These are phyloP conservation scores for Lampropteryx suffumata DNA, from an alignment of 2,888 invertebrate genomes.

Conservation along the genomic window DNA sequence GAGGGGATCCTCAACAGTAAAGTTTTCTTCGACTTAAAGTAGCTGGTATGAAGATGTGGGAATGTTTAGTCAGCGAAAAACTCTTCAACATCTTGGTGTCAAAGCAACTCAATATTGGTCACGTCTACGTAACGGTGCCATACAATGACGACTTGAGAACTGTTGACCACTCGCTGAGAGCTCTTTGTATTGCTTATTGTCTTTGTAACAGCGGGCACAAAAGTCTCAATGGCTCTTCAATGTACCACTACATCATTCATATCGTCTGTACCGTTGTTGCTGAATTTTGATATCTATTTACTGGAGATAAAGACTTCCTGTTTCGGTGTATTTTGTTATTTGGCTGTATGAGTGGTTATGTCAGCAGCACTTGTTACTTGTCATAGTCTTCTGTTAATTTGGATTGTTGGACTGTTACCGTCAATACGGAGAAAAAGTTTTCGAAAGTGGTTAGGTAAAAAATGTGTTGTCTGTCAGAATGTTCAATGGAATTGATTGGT, in stretches of 20 bases:
- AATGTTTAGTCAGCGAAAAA: slow-evolving; percentile 24
- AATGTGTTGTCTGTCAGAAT: slow-evolving; percentile 42
- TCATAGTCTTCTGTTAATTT: slow-evolving; percentile 80
- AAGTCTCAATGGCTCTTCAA: slow-evolving; percentile 62
- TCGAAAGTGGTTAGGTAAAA: slow-evolving; percentile 54
- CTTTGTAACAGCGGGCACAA: slow-evolving; percentile 66
- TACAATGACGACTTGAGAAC: slow-evolving; percentile 56
- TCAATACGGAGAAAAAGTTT: slow-evolving; percentile 63
- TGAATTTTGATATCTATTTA: slow-evolving; percentile 39
- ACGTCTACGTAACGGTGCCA: slow-evolving; percentile 57
- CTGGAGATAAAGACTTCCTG: slow-evolving; percentile 32
- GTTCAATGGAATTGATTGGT: slow-evolving; percentile 52
- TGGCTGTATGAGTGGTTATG: slow-evolving; percentile 41
- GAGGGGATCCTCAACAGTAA: too few species aligned
- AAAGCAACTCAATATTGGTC: slow-evolving; percentile 38
- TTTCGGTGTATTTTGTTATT: slow-evolving; percentile 1
- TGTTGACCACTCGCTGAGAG: slow-evolving; percentile 72
- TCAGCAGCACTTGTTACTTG: slow-evolving; percentile 72
- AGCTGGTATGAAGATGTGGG: too few species aligned
- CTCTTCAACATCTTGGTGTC: slow-evolving; percentile 10
- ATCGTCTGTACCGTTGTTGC: slow-evolving; percentile 18
- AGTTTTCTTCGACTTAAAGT: too few species aligned
- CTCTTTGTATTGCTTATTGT: slow-evolving; percentile 73
- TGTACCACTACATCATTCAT: slow-evolving; percentile 39
- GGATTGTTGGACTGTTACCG: slow-evolving; percentile 55